These are phyloP conservation scores for Rhynchotus rufescens DNA, from an alignment of 2,797 vertebrate species.

Conservation along the genomic window DNA sequence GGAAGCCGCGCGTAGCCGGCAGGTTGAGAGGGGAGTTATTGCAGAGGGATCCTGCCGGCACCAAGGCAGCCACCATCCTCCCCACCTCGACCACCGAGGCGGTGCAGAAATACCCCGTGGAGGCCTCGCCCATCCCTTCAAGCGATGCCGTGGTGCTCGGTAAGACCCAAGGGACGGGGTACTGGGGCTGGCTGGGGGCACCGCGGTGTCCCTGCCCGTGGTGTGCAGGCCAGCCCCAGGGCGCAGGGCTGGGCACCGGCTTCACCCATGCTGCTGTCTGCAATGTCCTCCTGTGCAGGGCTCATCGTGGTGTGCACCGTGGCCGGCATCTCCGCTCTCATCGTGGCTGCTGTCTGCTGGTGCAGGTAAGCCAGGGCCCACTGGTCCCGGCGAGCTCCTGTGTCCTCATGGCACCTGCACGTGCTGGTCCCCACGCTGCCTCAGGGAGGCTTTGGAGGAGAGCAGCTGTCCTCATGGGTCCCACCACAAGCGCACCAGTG, in stretches of 20 bases:
- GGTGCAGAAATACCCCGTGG: conserved; percentile 73
- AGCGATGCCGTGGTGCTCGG: conserved; percentile 83
- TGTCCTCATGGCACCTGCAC: background rate
- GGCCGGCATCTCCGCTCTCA: conserved; percentile 81
- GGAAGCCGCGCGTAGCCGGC: background rate
- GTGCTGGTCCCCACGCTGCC: background rate
- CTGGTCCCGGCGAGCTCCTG: background rate
- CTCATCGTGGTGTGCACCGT: conserved; percentile 85
- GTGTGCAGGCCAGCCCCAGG: background rate
- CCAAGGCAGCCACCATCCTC: background rate
- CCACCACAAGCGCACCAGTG: background rate
- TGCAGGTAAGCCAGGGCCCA: conserved; percentile 83
- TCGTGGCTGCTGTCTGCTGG: conserved; percentile 87
- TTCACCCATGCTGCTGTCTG: background rate
- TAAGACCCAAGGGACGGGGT: conserved; percentile 65
- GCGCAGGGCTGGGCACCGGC: background rate
- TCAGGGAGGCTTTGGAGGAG: background rate
- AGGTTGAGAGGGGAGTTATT: background rate
- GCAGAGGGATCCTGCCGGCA: accelerated
- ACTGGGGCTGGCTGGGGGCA: background rate
- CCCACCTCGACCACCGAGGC: conserved; percentile 23
- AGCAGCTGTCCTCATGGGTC: background rate
- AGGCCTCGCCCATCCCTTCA: conserved; percentile 65
- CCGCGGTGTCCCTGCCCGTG: background rate
- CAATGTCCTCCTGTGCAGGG: conserved; percentile 77